Evolutionary conservation across 2,888 invertebrate species (phyloP).

Genomic region (Drosophila kambysellisi): DNA sequence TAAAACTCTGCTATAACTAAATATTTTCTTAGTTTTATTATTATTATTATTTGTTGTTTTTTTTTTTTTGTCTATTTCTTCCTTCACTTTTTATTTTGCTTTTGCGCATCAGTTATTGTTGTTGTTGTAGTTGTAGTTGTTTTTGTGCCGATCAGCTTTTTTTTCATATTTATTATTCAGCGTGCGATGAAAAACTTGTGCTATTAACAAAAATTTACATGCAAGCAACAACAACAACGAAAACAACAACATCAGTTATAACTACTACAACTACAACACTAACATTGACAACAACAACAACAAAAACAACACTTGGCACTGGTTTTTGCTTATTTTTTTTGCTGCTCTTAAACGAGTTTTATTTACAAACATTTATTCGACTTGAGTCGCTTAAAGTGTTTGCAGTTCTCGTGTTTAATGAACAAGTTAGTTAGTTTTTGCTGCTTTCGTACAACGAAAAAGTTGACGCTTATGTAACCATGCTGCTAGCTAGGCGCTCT

Average conservation of each 20-base stretch:
- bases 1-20: slow-evolving; percentile 34
- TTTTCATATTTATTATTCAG: slow-evolving; percentile 44
- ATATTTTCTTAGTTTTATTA: slow-evolving; percentile 15
- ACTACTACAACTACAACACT: neutral
- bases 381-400: slow-evolving; percentile 48
- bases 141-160: slow-evolving; percentile 24
- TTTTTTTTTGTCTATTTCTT: neutral
- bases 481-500: neutral
- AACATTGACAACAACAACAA: slow-evolving; percentile 8
- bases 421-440: slow-evolving; percentile 66
- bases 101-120: slow-evolving; percentile 20
- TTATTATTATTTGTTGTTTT: neutral
- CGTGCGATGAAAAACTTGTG: slow-evolving; percentile 69
- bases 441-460: slow-evolving; percentile 30
- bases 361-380: slow-evolving; percentile 74
- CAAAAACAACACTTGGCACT: slow-evolving; percentile 31
- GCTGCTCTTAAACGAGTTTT: slow-evolving; percentile 70
- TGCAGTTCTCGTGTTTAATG: slow-evolving; percentile 76
- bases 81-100: slow-evolving; percentile 38
- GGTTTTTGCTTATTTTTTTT: slow-evolving; percentile 23
- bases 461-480: slow-evolving; percentile 63
- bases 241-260: slow-evolving; percentile 2
- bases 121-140: slow-evolving; percentile 12
- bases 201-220: slow-evolving; percentile 77
- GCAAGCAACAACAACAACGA: slow-evolving; percentile 23